Conservation (phyloP, 2,113 vertebrate species). For the Australoheros scitulus region DNA sequence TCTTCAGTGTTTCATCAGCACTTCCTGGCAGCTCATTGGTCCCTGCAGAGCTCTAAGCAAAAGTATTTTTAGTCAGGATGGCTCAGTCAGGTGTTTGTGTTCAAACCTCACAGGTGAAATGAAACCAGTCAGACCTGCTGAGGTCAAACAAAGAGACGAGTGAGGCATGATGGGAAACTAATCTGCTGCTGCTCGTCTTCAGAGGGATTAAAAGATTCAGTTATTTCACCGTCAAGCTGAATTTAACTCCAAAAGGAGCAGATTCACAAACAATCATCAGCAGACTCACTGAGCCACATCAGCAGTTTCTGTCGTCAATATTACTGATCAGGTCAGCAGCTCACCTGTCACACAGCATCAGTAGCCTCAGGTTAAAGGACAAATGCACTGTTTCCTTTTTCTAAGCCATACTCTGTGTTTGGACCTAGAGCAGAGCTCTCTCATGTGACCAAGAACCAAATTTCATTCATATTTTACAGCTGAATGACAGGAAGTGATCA, state of each 20-base stretch:
- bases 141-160: conserved; percentile 41
- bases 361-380: not conserved
- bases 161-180: conserved; percentile 50
- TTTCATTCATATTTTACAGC: not conserved
- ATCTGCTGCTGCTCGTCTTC: conserved; percentile 35
- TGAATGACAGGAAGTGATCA: not conserved
- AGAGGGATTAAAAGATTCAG: conserved; percentile 40
- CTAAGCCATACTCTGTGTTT: not conserved
- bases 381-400: not conserved
- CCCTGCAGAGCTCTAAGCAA: conserved; percentile 2
- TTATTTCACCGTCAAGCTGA: conserved; percentile 27
- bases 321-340: not conserved
- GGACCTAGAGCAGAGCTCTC: not conserved
- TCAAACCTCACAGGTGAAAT: conserved; percentile 32
- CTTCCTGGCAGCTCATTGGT: conserved; percentile 4
- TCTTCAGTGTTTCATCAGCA: conserved; percentile 10
- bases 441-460: not conserved
- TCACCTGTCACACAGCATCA: not conserved
- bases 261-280: not conserved
- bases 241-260: conserved; percentile 13
- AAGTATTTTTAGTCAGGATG: conserved; percentile 2
- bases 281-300: conserved; percentile 1
- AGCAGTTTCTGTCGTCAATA: not conserved
- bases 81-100: conserved; percentile 31
- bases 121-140: conserved; percentile 13